Base-by-base conservation (phyloP, 2,888 invertebrate genomes). In the Meteorus cinctellus region DNA sequence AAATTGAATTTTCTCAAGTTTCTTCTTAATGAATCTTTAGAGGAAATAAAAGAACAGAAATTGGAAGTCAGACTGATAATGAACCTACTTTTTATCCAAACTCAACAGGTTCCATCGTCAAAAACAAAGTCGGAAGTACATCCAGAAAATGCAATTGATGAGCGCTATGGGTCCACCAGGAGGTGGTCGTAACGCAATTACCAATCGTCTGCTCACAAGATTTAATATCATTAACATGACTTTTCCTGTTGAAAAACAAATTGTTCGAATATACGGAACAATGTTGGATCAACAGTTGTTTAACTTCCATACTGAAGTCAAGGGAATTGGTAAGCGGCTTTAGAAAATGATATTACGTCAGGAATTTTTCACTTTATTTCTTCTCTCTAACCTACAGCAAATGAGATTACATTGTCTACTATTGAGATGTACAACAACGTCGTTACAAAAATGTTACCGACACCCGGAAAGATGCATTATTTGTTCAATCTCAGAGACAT, bases 381-480 rank as follows among this genome's bases (percentile, higher is more conserved):
- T 59, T 55, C 45, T 60, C 8, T 41, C 63, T 29, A n/a, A 14
- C n/a, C 48, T 51, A 45, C 72, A 91, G 93, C 93, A 68, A 92
- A 92, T 82, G 91, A 92, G 48, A 91, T 97, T 19, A 94, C 96
- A 0, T 86, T 92, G 73, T 94, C 96, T 0, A 95, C 96, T 0
- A 93, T 97, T 83, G 94, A 94, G 80, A 90, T 96, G 81, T 97
- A 96, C 89, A 93, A 94, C 84, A 92, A 92, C 80, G 94, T 96
- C 0, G 92, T 92, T 0, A 90, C 88, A 0, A 95, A 94, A 86
- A 93, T 97, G 91, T 90, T 97, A 60, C 97, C 97, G 0, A 97
- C 97, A 0, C 97, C 97, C 0, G 92, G 94, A 77, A 97, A 97
- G 89, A 96, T 95, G 87, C 97, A 97, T 90, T 97, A 97, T 84